phyloP scores from a whole-genome alignment of 2,797 vertebrate species.

The Onychomys torridus region DNA sequence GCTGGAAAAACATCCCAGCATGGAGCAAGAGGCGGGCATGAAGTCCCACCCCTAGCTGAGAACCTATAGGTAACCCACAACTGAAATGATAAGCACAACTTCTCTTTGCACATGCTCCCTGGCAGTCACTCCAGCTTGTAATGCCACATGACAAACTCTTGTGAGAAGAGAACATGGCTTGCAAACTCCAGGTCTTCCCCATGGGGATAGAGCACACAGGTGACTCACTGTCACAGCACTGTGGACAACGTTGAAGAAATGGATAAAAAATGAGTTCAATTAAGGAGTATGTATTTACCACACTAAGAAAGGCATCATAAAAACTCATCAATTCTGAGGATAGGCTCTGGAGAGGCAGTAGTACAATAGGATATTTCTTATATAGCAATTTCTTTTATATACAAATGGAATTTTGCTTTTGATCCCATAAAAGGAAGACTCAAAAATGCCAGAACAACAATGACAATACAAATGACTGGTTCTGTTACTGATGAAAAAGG shows the following conservation, averaged over 20 bases:
- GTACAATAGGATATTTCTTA: not conserved
- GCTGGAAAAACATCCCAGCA: not conserved
- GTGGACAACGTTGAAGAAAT: not conserved
- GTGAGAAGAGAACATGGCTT: constrained; percentile 3
- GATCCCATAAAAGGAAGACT: not conserved
- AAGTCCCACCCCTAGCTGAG: not conserved
- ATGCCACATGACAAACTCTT: not conserved
- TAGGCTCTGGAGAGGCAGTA: not conserved
- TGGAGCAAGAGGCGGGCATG: not conserved
- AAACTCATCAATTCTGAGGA: not conserved
- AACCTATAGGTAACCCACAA: not conserved
- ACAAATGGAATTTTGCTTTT: not conserved
- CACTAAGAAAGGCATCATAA: no score
- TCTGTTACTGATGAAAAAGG: not conserved
- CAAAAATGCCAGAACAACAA: not conserved
- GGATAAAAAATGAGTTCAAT: not conserved
- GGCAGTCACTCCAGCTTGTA: not conserved
- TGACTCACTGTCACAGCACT: not conserved
- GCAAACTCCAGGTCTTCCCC: not conserved
- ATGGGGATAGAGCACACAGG: not conserved
- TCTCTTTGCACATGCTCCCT: not conserved
- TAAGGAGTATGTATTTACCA: not conserved
- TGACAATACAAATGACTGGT: not conserved
- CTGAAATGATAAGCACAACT: not conserved
- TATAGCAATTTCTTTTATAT: not conserved